A percentile compares a stretch with the other conserved stretches of the same genome.
phyloP scores from a whole-genome alignment of 2,888 invertebrate species.

The Strigamia crassipes region DNA sequence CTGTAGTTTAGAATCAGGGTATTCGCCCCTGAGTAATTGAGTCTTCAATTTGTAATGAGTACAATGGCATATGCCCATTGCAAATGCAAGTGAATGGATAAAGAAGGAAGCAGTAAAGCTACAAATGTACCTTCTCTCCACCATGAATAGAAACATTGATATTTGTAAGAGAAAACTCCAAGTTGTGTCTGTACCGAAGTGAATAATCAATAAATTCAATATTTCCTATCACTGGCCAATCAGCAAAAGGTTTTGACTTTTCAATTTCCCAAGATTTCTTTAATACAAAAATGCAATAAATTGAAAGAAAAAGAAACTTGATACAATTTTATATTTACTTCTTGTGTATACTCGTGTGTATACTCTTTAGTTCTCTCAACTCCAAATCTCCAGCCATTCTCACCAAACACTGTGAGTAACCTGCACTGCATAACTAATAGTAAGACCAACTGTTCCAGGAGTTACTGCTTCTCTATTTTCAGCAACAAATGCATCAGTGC shows the following conservation, averaged over 20 bases:
- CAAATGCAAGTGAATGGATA: background rate
- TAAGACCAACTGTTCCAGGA: slow-evolving; percentile 71
- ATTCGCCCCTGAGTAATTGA: too few relatives aligned
- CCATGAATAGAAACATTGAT: background rate
- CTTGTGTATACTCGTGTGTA: slow-evolving; percentile 19
- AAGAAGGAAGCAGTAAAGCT: background rate
- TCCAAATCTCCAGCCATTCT: slow-evolving; percentile 96
- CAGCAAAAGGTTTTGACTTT: background rate
- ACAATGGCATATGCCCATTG: too few relatives aligned
- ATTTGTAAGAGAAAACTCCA: background rate
- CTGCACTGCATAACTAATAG: slow-evolving; percentile 68
- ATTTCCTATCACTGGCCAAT: slow-evolving; percentile 20
- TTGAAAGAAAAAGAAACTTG: background rate
- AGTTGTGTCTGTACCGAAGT: slow-evolving; percentile 2
- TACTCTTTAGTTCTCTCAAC: slow-evolving; percentile 97
- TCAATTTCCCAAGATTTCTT: background rate
- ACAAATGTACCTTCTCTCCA: slow-evolving; percentile 16
- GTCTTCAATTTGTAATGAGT: too few relatives aligned
- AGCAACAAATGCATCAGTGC: slow-evolving; percentile 90
- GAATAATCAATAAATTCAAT: slow-evolving; percentile 19
- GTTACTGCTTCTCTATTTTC: slow-evolving; percentile 59
- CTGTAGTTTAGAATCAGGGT: too few relatives aligned
- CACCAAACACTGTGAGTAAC: slow-evolving; percentile 92
- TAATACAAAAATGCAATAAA: background rate
- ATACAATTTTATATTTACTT: background rate